Evolutionary conservation across 2,888 invertebrate genomes (phyloP), one percentile per base, ranked within the genome.

Genomic region (Tillus elongatus): DNA sequence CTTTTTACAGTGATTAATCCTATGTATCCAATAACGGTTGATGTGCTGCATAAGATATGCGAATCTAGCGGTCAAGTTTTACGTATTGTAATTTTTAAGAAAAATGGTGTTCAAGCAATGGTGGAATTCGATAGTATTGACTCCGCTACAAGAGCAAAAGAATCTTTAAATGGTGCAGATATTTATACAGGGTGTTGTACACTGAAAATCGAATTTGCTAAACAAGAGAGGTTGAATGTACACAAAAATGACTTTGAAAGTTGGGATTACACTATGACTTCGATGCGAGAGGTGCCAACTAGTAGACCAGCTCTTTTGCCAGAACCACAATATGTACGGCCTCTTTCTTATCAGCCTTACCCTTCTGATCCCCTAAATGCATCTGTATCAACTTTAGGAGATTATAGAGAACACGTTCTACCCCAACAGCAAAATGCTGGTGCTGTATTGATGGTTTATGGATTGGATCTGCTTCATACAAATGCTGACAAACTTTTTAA

Each of bases 121-220:
- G 55, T 69, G 68, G 86, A 78, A 72, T 97, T 96, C 71, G 96
- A 95, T 68, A 83, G 79, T 58, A 74, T 91, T 54, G 95, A 97
- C 57, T 82, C 89, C 8, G 96, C 97, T 39, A 83, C 90, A 52
- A 72, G 90, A 60, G 96, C 95, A 45, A 93, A 95, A 64, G 90
- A 93, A 54, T 81, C 87, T 44, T 77, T 98, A 52, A 91, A 96
- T 70, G 96, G 96, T 51, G 95, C 95, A 46, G 97, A 98, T 70
- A 96, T 98, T 61, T 98, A 98, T 72, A 93, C 95, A 33, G 97
- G 96, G 46, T 98, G 97, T 73, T 98, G 97, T 70, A 97, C 97
- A 47, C 75, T 98, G 58, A 95, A 96, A 77, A 95, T 97, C 64
- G 97, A 98, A 72, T 98, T 82, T 67, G 97, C 97, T 38, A 96